Percentiles rank a stretch among this genome's conserved stretches.
Evolutionary conservation across 2,888 invertebrate genomes (phyloP).

Genomic region (Hypolimnas misippus): DNA sequence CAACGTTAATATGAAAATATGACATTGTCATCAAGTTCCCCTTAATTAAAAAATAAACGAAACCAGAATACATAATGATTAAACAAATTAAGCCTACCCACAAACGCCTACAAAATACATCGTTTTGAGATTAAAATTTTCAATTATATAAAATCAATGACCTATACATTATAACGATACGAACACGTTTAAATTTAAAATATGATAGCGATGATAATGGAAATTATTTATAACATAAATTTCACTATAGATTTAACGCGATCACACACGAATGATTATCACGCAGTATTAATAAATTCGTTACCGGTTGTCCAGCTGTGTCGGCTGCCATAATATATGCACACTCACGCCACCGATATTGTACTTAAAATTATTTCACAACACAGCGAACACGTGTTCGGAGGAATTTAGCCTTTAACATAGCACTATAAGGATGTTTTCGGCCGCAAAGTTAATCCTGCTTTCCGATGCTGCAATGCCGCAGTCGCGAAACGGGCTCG

Average conservation of each 20-base stretch:
- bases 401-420: constrained; percentile 28
- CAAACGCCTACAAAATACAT: neutral
- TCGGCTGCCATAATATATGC: constrained; percentile 45
- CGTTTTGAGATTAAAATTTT: constrained; percentile 2
- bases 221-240: constrained; percentile 39
- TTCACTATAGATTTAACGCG: constrained; percentile 37
- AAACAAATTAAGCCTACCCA: neutral
- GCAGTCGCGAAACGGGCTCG: constrained; percentile 42
- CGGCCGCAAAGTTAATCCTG: constrained; percentile 18
- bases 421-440: constrained; percentile 11
- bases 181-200: constrained; percentile 28
- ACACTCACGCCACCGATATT: constrained; percentile 46
- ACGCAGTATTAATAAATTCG: constrained; percentile 46
- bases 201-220: constrained; percentile 34
- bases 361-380: constrained; percentile 42
- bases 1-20: neutral
- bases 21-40: neutral
- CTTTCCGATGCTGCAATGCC: constrained; percentile 42
- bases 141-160: constrained; percentile 20
- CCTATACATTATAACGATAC: constrained; percentile 23
- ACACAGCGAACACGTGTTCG: neutral
- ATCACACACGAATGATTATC: constrained; percentile 41
- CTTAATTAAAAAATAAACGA: neutral
- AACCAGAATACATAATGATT: neutral
- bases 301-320: constrained; percentile 33